A percentile compares a stretch with the other conserved stretches of the same genome.
phyloP scores from a whole-genome alignment of 2,113 vertebrate species.

The Parotia lawesii region DNA sequence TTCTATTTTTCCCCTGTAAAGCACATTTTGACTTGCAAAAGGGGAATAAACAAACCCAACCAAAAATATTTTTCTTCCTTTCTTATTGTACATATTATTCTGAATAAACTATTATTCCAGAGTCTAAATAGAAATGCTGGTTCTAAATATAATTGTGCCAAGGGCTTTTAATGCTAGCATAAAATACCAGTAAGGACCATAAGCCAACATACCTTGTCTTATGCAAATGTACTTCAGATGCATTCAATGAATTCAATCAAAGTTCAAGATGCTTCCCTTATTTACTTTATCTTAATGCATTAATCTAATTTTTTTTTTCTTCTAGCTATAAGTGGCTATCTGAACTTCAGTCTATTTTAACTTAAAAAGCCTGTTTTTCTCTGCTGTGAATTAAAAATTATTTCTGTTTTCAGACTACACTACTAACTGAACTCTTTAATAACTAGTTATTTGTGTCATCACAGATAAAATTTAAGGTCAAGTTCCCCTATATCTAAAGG shows the following conservation, averaged over 20 bases:
- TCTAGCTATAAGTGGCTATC: neutral
- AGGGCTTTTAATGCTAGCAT: neutral
- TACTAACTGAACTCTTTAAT: neutral
- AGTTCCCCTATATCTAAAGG: neutral
- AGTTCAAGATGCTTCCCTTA: neutral
- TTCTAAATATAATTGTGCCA: neutral
- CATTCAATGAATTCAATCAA: neutral
- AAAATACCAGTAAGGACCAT: neutral
- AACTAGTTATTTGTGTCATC: neutral
- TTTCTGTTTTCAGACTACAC: neutral
- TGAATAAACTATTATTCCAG: neutral
- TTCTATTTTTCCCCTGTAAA: neutral
- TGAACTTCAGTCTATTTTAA: neutral
- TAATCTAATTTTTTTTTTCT: neutral
- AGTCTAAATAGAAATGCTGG: neutral
- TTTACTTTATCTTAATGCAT: neutral
- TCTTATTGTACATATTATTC: neutral
- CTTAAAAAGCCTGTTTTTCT: neutral
- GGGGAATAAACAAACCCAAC: rapidly evolving
- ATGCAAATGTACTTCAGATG: neutral
- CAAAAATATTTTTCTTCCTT: neutral
- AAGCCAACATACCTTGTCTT: neutral
- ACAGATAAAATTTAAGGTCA: neutral
- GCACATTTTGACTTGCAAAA: neutral
- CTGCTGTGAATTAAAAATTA: neutral